A percentile compares a stretch with the other conserved stretches of the same genome.
phyloP scores from a whole-genome alignment of 2,113 vertebrate species.

The Psettodes erumei region DNA sequence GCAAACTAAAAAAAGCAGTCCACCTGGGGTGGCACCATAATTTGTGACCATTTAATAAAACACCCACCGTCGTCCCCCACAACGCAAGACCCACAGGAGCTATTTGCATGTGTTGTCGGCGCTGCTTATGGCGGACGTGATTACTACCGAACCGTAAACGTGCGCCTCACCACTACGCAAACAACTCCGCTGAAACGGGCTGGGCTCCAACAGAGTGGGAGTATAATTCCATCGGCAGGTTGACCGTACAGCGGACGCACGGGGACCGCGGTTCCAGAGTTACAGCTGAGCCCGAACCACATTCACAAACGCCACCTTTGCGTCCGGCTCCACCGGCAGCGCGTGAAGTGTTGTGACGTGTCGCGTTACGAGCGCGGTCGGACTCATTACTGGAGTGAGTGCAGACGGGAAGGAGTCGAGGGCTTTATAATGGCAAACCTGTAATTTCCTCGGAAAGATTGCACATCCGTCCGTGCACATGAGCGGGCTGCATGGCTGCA shows the following conservation, averaged over 20 bases:
- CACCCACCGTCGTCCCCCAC: conserved; percentile 22
- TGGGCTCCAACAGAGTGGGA: conserved; percentile 31
- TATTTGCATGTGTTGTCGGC: conserved; percentile 17
- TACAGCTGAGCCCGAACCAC: conserved; percentile 4
- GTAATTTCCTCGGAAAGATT: conserved; percentile 64
- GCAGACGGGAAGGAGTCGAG: conserved; percentile 35
- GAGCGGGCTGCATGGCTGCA: conserved; percentile 35
- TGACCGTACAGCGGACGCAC: conserved; percentile 28
- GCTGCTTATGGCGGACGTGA: conserved; percentile 20
- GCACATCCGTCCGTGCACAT: conserved; percentile 43
- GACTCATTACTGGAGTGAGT: conserved; percentile 52
- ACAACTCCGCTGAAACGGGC: conserved; percentile 31
- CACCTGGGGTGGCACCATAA: conserved; percentile 1
- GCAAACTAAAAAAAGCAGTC: conserved; percentile 17
- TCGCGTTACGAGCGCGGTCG: conserved; percentile 28
- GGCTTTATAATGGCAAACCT: conserved; percentile 54
- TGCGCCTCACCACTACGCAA: conserved; percentile 20
- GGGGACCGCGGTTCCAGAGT: neutral
- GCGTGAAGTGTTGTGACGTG: conserved; percentile 34
- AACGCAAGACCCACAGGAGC: conserved; percentile 11
- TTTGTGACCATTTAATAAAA: conserved; percentile 59
- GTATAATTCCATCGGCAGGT: conserved; percentile 31
- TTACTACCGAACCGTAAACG: conserved; percentile 60
- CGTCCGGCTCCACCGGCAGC: conserved; percentile 11
- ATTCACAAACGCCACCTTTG: conserved; percentile 44